A percentile compares a stretch with the other conserved stretches of the same genome.
phyloP scores from a whole-genome alignment of 2,797 vertebrate genomes.

The Pipistrellus kuhlii region DNA sequence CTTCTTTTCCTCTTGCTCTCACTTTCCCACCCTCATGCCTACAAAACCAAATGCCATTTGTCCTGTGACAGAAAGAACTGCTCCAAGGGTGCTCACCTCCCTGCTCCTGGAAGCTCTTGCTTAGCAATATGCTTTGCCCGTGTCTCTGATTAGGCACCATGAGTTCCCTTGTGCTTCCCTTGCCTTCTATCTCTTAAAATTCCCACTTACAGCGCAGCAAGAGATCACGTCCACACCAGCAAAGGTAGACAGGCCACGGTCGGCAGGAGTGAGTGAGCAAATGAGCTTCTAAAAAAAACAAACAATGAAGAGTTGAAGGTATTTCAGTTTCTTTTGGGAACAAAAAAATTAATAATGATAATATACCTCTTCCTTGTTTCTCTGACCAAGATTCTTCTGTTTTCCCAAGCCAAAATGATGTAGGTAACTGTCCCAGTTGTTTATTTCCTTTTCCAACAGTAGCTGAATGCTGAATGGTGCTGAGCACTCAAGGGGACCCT shows the following conservation, averaged over 20 bases:
- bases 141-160: background rate
- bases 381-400: background rate
- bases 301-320: background rate
- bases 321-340: background rate
- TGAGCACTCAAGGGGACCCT: background rate
- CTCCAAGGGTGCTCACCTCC: background rate
- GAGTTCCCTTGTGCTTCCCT: background rate
- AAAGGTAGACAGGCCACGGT: background rate
- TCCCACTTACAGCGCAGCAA: background rate
- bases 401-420: background rate
- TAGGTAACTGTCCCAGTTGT: background rate
- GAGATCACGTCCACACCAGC: background rate
- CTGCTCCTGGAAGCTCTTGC: background rate
- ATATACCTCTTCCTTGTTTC: background rate
- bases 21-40: background rate
- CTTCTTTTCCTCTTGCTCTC: background rate
- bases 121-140: background rate
- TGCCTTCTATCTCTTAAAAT: background rate
- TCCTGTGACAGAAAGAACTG: constrained; percentile 10
- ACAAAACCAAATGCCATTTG: background rate
- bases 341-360: background rate
- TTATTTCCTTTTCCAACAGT: constrained; percentile 21
- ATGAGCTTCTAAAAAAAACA: background rate
- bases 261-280: background rate
- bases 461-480: background rate